Conservation (phyloP, 2,888 invertebrate genomes). For the Macropis europaea region DNA sequence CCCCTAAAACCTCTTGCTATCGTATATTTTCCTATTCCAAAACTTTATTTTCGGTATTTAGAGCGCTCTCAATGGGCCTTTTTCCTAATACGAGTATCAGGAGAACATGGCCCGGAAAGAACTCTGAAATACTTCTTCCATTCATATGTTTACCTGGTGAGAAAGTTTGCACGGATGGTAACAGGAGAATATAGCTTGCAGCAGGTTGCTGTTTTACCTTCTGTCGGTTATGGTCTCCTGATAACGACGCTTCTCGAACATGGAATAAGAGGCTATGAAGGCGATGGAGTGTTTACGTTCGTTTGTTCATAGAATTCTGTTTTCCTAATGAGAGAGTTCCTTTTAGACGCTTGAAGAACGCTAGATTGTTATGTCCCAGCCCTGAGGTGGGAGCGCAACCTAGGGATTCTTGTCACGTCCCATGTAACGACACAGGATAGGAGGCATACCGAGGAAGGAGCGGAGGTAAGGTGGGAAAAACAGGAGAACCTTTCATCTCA, state of each 20-base stretch:
- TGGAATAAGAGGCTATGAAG: neutral
- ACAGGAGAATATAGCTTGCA: neutral
- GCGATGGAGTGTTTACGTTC: neutral
- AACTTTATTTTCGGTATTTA: neutral
- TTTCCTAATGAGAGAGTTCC: conserved; percentile 11
- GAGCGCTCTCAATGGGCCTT: neutral
- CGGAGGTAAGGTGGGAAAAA: too few relatives aligned
- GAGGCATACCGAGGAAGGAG: neutral
- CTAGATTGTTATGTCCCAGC: too few relatives aligned
- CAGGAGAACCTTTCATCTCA: too few relatives aligned
- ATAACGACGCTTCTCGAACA: neutral
- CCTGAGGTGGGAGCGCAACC: too few relatives aligned
- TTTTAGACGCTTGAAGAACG: conserved; percentile 28
- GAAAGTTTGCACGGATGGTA: neutral
- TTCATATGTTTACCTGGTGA: neutral
- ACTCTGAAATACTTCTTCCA: too few relatives aligned
- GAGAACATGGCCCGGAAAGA: neutral
- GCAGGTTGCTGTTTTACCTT: too few relatives aligned
- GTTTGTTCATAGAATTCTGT: neutral
- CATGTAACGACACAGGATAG: too few relatives aligned
- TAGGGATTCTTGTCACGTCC: too few relatives aligned
- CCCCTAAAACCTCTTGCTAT: neutral
- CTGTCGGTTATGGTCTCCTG: neutral
- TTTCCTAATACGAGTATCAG: conserved; percentile 1
- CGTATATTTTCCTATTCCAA: neutral